Evolutionary conservation across 2,888 invertebrate genomes (phyloP), one percentile per base, ranked within the genome.

Genomic region (Leptodirus hochenwartii): DNA sequence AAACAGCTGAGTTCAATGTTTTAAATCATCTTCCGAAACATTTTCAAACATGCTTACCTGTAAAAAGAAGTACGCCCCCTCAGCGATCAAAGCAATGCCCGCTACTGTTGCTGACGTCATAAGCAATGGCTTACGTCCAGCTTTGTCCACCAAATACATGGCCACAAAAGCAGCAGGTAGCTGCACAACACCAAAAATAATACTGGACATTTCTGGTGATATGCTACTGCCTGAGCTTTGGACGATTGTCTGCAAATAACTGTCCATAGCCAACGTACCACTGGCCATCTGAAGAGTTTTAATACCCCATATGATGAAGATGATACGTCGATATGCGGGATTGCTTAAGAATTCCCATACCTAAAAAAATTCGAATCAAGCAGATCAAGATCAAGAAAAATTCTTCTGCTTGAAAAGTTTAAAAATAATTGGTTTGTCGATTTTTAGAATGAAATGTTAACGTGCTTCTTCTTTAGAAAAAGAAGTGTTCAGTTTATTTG

Each of bases 171-270:
- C 35, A 33, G 22, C 22, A 35, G 29, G 28, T 13, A 2, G 14
- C 10, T 6, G 10, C 11, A 69, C 56, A n/a, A 64, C 51, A 33
- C 69, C 69, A 37, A 68, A 60, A 11, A 69, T 53, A 20, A 69
- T 67, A 36, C 69, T 68, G 2, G 62, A 64, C 4, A 56, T 50
- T 0, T 61, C 59, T 0, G 68, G 64, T 0, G 66, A 59, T 27
- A 66, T 50, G 2, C 58, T 58, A 10, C 52, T 49, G 25, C 59
- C 58, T 33, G 62, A 64, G 23, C 64, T 59, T 24, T 58, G 53
- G 29, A 70, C 63, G 36, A 70, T 69, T 16, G 62, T 59, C 44
- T 69, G 66, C 34, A 69, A 57, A 40, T 69, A 70, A 0, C 67
- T 62, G 36, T 69, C 67, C 14, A 70, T 61, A 1, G 67, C 66